These are phyloP conservation scores for Urosaurus nigricauda DNA, from an alignment of 2,797 vertebrate species.

Conservation along the genomic window DNA sequence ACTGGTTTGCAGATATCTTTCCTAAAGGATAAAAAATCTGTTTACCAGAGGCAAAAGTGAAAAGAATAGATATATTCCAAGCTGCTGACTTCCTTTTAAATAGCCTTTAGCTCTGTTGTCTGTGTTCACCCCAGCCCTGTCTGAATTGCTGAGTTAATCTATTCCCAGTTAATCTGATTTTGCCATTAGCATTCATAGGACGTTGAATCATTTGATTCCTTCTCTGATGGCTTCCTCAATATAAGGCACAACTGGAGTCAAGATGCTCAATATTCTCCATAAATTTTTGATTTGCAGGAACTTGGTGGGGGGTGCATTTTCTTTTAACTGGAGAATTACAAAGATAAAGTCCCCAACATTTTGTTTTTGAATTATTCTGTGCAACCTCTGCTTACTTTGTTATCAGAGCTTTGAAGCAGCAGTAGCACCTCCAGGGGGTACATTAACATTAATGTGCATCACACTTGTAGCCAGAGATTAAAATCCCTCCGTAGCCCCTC, in stretches of 20 bases:
- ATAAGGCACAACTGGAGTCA: slow-evolving; percentile 21
- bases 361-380: slow-evolving; percentile 32
- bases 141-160: not conserved
- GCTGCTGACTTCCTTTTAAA: not conserved
- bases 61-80: not conserved
- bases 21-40: no score
- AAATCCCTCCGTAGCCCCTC: not conserved
- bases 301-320: rapidly evolving
- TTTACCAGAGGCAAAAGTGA: not conserved
- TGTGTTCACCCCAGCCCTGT: not conserved
- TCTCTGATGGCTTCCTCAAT: not conserved
- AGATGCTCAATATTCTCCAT: not conserved
- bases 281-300: slow-evolving; percentile 36
- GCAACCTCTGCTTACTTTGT: slow-evolving; percentile 29
- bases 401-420: slow-evolving; percentile 5
- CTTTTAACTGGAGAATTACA: slow-evolving; percentile 21
- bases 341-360: not conserved
- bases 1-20: not conserved
- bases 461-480: not conserved
- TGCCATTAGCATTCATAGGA: slow-evolving; percentile 27
- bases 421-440: not conserved
- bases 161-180: slow-evolving; percentile 20
- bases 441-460: slow-evolving; percentile 30
- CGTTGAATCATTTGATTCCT: slow-evolving; percentile 14
- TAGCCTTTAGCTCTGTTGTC: not conserved